phyloP scores from a whole-genome alignment of 37 sponge, comb jelly and placozoan genomes.

The Hormiphora californensis region DNA sequence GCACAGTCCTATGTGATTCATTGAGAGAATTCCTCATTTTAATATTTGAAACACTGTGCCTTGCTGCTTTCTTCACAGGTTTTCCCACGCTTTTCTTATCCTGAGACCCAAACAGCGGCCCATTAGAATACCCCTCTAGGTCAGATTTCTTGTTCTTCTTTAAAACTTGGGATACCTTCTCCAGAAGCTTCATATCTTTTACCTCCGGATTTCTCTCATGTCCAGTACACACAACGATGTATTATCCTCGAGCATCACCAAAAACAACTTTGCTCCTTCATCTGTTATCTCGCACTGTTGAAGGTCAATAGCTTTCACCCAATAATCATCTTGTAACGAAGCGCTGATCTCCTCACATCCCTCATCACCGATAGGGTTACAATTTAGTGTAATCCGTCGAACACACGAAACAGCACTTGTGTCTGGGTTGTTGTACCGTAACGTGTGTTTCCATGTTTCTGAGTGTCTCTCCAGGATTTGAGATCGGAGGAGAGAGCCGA shows the following conservation, averaged over 20 bases:
- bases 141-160: background rate
- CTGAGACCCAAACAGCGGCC: background rate
- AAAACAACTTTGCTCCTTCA: constrained; percentile 50
- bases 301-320: constrained; percentile 35
- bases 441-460: constrained; percentile 43
- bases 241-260: constrained; percentile 34
- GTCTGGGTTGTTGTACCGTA: constrained; percentile 45
- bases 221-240: constrained; percentile 8
- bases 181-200: background rate
- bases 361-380: constrained; percentile 48
- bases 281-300: constrained; percentile 52
- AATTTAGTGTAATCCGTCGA: background rate
- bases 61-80: background rate
- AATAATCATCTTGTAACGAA: constrained; percentile 48
- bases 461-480: constrained; percentile 36
- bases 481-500: background rate
- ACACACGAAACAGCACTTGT: background rate
- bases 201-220: background rate
- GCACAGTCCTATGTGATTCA: background rate
- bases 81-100: background rate
- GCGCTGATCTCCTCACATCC: constrained; percentile 6
- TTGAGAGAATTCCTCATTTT: constrained; percentile 42
- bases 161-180: background rate
- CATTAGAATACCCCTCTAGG: background rate
- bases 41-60: constrained; percentile 27